phyloP scores from a whole-genome alignment of 2,888 invertebrate species.

The Synergus umbraculus region DNA sequence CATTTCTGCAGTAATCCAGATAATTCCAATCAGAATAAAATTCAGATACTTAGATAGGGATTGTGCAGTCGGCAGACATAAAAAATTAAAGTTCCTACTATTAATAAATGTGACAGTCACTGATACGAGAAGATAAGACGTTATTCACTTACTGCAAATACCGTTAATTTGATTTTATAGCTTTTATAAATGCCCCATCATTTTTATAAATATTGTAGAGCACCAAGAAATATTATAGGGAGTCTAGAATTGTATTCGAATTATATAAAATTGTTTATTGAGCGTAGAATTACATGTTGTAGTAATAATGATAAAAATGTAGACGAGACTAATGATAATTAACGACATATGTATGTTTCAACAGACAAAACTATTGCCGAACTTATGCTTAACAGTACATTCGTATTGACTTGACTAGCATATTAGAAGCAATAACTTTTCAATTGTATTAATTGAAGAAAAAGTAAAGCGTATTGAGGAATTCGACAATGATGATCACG shows the following conservation, averaged over 20 bases:
- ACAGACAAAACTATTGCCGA: conserved; percentile 64
- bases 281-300: conserved; percentile 74
- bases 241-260: conserved; percentile 48
- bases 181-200: not conserved
- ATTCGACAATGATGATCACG: conserved; percentile 54
- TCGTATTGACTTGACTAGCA: conserved; percentile 74
- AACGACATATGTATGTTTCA: conserved; percentile 65
- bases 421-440: conserved; percentile 67
- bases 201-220: not conserved
- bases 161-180: not conserved
- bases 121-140: not conserved
- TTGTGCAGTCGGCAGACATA: not conserved
- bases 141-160: not conserved
- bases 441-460: conserved; percentile 47
- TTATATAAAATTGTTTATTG: conserved; percentile 76
- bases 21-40: not conserved
- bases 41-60: not conserved
- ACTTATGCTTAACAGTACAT: conserved; percentile 66
- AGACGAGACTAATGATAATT: conserved; percentile 56
- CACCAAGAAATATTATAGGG: not conserved
- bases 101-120: conserved; percentile 8
- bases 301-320: conserved; percentile 61
- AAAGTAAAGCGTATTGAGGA: conserved; percentile 58
- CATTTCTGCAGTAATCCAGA: not conserved
- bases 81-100: conserved; percentile 9